Evolutionary conservation across 1,140 invertebrate genomes (phyloP).

Genomic region (Diprion similis): DNA sequence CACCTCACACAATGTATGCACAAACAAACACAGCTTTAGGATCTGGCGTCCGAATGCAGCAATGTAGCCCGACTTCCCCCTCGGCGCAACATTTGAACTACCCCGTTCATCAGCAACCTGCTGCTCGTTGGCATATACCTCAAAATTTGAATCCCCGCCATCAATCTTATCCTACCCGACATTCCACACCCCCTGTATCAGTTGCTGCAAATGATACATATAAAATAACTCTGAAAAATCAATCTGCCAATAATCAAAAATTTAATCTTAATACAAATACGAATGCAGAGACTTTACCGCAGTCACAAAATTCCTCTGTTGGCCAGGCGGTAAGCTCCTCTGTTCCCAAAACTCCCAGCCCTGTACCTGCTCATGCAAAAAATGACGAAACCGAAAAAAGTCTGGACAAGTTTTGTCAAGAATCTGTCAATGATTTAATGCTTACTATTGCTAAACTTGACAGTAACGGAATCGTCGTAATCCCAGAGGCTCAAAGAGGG

Average conservation of each 20-base stretch:
- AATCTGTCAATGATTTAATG: conserved; percentile 84
- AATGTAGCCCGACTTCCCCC: conserved; percentile 42
- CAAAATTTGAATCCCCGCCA: conserved; percentile 48
- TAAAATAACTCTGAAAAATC: conserved; percentile 69
- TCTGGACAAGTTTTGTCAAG: conserved; percentile 80
- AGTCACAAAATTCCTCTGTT: conserved; percentile 34
- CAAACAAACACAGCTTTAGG: conserved; percentile 42
- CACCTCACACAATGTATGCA: conserved; percentile 43
- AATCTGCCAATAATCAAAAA: conserved; percentile 46
- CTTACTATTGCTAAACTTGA: conserved; percentile 83
- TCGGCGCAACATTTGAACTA: conserved; percentile 33
- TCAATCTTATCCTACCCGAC: conserved; percentile 39
- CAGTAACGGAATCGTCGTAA: conserved; percentile 80
- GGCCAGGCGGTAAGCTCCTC: conserved; percentile 74
- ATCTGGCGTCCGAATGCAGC: conserved; percentile 47
- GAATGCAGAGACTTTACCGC: conserved; percentile 28
- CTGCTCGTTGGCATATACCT: conserved; percentile 57
- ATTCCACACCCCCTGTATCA: conserved; percentile 38
- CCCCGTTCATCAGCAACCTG: conserved; percentile 30
- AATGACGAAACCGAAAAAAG: conserved; percentile 63
- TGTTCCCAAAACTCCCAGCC: conserved; percentile 83
- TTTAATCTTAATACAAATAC: conserved; percentile 41
- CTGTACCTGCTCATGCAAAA: conserved; percentile 52
- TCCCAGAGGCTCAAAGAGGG: conserved; percentile 63
- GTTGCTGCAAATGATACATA: conserved; percentile 65